Percentiles rank a stretch among this genome's conserved stretches.
Evolutionary conservation across 1,140 invertebrate species (phyloP).

Genomic region (Dreissena rostriformis): DNA sequence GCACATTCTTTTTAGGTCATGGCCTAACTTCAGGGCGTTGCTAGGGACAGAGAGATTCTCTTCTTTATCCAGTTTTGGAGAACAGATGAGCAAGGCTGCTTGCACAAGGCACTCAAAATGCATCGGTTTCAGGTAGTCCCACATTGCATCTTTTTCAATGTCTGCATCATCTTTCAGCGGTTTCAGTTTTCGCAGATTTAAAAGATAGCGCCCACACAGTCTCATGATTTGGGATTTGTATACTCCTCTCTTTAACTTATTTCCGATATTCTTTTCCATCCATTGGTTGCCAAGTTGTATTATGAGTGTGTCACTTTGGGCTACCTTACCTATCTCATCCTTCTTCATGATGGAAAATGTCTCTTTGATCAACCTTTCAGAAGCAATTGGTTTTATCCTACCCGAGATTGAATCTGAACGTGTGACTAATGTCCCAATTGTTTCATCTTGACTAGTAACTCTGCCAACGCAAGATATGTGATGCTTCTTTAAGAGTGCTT

Average conservation of each 20-base stretch:
- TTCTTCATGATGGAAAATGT: conserved; percentile 26
- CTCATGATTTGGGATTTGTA: conserved; percentile 46
- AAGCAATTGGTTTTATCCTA: background rate
- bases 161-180: background rate
- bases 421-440: conserved; percentile 9
- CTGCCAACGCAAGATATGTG: conserved; percentile 6
- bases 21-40: conserved; percentile 46
- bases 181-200: conserved; percentile 27
- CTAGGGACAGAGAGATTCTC: conserved; percentile 20
- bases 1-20: conserved; percentile 25
- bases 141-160: background rate
- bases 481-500: conserved; percentile 35
- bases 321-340: conserved; percentile 23
- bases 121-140: conserved; percentile 36
- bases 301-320: conserved; percentile 28
- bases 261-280: conserved; percentile 44
- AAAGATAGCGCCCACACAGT: conserved; percentile 25
- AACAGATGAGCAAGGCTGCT: background rate
- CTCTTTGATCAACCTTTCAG: conserved; percentile 38
- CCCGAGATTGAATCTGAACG: conserved; percentile 34
- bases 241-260: conserved; percentile 33
- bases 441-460: background rate
- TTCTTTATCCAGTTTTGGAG: conserved; percentile 10
- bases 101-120: conserved; percentile 24
- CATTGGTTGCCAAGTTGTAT: conserved; percentile 47